These are phyloP conservation scores for Rhyzopertha dominica DNA, from an alignment of 1,140 invertebrate genomes.

Conservation along the genomic window DNA sequence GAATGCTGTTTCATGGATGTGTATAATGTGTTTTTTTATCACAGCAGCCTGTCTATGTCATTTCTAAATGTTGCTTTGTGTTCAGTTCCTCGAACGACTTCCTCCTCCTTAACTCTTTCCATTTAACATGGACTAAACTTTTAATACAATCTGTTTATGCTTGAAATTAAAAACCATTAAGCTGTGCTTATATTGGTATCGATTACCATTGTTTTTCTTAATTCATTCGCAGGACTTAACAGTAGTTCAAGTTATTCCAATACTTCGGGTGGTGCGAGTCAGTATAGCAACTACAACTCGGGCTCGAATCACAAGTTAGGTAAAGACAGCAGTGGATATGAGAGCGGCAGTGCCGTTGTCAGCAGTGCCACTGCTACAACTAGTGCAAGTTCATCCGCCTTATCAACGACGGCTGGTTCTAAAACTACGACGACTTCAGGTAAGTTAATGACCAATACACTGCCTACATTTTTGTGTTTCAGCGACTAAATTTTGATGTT, in stretches of 20 bases:
- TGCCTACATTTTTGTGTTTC: too few species aligned
- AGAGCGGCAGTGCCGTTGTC: slow-evolving; percentile 48
- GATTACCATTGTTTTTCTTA: background rate
- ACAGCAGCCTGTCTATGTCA: too few species aligned
- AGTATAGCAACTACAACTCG: slow-evolving; percentile 44
- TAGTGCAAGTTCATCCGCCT: slow-evolving; percentile 47
- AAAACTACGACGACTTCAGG: slow-evolving; percentile 42
- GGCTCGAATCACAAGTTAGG: slow-evolving; percentile 49
- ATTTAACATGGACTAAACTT: too few species aligned
- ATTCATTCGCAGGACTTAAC: slow-evolving; percentile 22
- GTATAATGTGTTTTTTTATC: too few species aligned
- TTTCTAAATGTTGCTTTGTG: too few species aligned
- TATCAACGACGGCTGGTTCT: slow-evolving; percentile 36
- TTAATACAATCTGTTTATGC: too few species aligned
- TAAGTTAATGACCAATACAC: too few species aligned
- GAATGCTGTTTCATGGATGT: too few species aligned
- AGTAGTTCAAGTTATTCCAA: slow-evolving; percentile 35
- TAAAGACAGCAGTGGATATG: slow-evolving; percentile 54
- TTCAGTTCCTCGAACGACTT: too few species aligned
- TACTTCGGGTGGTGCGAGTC: slow-evolving; percentile 26
- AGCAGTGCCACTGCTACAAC: slow-evolving; percentile 49
- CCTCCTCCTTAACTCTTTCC: too few species aligned
- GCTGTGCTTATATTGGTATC: too few species aligned
- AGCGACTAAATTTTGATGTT: background rate
- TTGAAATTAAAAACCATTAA: too few species aligned